Evolutionary conservation across 2,113 vertebrate genomes (phyloP), one percentile per base, ranked within the genome.

Genomic region (human (Homo sapiens)): DNA sequence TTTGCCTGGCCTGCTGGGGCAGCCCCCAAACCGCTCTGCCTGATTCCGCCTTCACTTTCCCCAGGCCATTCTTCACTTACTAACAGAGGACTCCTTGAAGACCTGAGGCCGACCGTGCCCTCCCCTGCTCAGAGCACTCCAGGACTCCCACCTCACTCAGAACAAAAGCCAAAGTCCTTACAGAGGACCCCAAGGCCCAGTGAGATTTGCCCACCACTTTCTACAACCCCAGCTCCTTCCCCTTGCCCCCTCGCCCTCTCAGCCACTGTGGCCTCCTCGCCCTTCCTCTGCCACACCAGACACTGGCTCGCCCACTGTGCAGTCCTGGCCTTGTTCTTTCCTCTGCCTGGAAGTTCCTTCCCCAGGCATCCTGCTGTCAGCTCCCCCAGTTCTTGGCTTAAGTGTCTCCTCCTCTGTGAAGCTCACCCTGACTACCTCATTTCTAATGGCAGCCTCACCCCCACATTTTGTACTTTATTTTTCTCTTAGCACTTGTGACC

Each of bases 231-330:
- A 5, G 23, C 45, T 68, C 61, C 70, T n/a, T 23, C 38, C 68
- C 13, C 0, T 27, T 3, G 7, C 35, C 72, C 27, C 72, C 0
- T 0, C 8, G 9, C 27, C 2, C 66, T 64, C 48, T 40, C 23
- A 23, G 80, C 14, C 18, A 1, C 0, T 0, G 8, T 18, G 73
- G 3, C 18, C 50, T 57, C 38, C 8, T 40, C 14, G 4, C 11
- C 23, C 7, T 17, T 16, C 32, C 23, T 66, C 22, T 27, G 12
- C 17, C 1, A 5, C 22, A 16, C 23, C 2, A 25, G 43, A 76
- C 5, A 0, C 25, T 12, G 11, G 59, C 35, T 27, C 9, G 4
- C 38, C 25, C 14, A 1, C 30, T 61, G 85, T 32, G n/a, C 20
- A n/a, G 8, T 10, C 55, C 16, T 43, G 27, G 82, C 32, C 35